Base-by-base conservation (phyloP, 1,140 invertebrate species). In the Drosophila bifasciata region DNA sequence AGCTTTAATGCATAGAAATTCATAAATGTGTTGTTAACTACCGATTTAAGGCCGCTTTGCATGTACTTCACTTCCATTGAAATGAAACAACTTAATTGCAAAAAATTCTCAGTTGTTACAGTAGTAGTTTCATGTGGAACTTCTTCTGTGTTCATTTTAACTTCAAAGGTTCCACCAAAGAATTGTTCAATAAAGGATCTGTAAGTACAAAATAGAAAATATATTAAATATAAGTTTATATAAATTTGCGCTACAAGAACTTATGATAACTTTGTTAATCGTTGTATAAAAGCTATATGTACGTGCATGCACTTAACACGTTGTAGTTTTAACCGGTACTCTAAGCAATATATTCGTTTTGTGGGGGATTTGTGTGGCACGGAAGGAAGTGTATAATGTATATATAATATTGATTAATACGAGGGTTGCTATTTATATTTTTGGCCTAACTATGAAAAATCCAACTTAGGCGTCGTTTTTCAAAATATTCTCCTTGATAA, bases 21-120 rank as follows among this genome's bases (percentile, higher is more conserved):
- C 7, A 16, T 13, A 25, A 62, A 1, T n/a, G 1, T 0, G 9
- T 13, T 28, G 6, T 51, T 15, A 62, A 17, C 92, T 91, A 95
- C 95, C 68, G 94, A 96, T 93, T 94, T 93, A 43, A 99, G 93
- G 16, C 99, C 99, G 11, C 96, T 97, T 86, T 98, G 95, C 94
- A 99, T 96, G 92, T 99, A 99, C 92, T 98, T 97, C 7, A 99
- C 97, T 80, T 99, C 98, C 92, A 97, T 95, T n/a, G 97, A 97
- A 83, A 99, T 99, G 92, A 99, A 99, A 93, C 99, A 99, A 90
- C 97, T 99, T 1, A 99, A 93, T 92, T 99, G 98, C 63, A 99
- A 94, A 92, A 98, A 99, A 72, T 95, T 95, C 92, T 99, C 98
- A 56, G 93, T 94, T 56, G 94, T 94, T 74, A 94, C 93, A 3